Conservation (phyloP, 2,888 invertebrate genomes). For the Chirona hameri region DNA sequence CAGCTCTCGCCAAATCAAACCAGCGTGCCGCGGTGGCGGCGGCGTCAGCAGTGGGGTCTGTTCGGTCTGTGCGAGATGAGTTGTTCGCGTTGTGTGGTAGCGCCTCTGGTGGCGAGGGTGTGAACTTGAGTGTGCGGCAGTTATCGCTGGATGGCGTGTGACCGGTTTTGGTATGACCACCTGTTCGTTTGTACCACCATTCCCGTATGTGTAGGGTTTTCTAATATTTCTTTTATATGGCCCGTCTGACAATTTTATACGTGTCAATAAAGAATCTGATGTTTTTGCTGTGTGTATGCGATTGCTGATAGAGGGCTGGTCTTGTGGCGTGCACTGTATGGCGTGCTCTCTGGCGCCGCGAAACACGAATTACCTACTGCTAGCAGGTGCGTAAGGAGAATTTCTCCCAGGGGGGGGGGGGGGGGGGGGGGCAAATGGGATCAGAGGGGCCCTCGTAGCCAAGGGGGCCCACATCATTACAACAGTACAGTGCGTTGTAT, state of each 20-base stretch:
- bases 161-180: conserved; percentile 27
- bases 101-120: background rate
- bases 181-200: conserved; percentile 25
- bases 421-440: too few relatives aligned
- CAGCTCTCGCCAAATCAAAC: too few relatives aligned
- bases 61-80: background rate
- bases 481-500: too few relatives aligned
- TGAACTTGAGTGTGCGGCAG: background rate
- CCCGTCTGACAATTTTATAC: conserved; percentile 28
- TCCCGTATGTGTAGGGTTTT: conserved; percentile 11
- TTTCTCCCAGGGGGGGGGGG: too few relatives aligned
- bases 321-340: too few relatives aligned
- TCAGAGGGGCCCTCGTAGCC: too few relatives aligned
- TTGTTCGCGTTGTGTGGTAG: background rate
- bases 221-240: conserved; percentile 29
- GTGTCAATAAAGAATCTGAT: conserved; percentile 27
- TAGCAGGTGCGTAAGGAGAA: too few relatives aligned
- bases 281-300: background rate
- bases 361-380: too few relatives aligned
- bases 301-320: too few relatives aligned
- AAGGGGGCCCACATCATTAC: too few relatives aligned
- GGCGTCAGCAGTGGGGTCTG: background rate
- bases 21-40: too few relatives aligned
- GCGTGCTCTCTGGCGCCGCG: too few relatives aligned
- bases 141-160: background rate